Percentiles rank a stretch among this genome's conserved stretches.
Evolutionary conservation across 2,797 vertebrate species (phyloP).

Genomic region (Leucoraja ocellata): DNA sequence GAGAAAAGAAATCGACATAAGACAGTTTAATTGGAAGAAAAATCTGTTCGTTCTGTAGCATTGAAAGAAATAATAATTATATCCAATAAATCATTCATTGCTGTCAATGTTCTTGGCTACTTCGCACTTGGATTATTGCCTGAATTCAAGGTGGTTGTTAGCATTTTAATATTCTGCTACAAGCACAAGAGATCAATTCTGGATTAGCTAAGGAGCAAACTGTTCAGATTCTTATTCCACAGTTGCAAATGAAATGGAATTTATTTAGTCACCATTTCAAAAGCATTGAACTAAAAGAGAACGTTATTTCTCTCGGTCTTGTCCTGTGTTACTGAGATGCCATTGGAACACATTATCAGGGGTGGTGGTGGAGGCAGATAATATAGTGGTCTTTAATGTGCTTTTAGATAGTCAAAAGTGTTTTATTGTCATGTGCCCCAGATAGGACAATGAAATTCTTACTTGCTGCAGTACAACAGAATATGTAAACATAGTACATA

Average conservation of each 20-base stretch:
- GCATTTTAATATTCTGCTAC: neutral
- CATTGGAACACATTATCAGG: neutral
- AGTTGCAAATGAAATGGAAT: neutral
- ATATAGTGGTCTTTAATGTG: too few species aligned
- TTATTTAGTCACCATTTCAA: constrained; percentile 17
- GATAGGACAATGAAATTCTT: too few species aligned
- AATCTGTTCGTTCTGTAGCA: neutral
- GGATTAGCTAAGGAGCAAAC: neutral
- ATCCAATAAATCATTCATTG: neutral
- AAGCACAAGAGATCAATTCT: neutral
- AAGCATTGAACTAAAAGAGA: neutral
- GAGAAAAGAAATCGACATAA: neutral
- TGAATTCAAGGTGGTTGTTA: neutral
- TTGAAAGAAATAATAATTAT: neutral
- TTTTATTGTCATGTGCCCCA: too few species aligned
- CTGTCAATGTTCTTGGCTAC: neutral
- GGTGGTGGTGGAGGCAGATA: too few species aligned
- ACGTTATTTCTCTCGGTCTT: neutral
- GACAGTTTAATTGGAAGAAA: neutral
- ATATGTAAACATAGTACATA: too few species aligned
- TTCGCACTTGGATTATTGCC: neutral
- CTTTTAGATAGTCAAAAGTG: too few species aligned
- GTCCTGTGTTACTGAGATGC: neutral
- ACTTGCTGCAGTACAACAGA: too few species aligned
- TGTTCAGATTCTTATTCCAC: neutral